phyloP scores from a whole-genome alignment of 1,140 invertebrate species.

The Bombus pascuorum region DNA sequence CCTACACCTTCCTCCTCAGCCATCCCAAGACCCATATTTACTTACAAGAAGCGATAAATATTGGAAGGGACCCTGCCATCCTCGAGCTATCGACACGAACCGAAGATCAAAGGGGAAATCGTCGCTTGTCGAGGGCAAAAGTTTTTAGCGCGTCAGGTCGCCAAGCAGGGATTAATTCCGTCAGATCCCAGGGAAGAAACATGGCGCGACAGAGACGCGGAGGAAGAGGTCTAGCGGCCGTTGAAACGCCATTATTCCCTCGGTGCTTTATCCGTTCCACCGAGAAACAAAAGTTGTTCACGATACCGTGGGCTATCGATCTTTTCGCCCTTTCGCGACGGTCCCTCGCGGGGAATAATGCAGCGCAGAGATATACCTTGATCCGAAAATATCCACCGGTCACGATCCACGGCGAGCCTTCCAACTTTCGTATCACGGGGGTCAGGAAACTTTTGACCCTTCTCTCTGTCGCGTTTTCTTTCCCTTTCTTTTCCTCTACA shows the following conservation, averaged over 20 bases:
- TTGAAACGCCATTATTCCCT: slow-evolving; percentile 64
- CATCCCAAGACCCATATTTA: not conserved
- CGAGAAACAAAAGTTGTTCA: slow-evolving; percentile 68
- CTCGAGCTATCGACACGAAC: not conserved
- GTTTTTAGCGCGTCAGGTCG: slow-evolving; percentile 35
- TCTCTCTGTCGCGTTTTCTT: not conserved
- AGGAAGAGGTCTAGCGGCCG: slow-evolving; percentile 1
- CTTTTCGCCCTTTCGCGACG: slow-evolving; percentile 71
- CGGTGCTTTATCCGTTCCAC: slow-evolving; percentile 54
- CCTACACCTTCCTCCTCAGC: no score
- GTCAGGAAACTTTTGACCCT: slow-evolving; percentile 48
- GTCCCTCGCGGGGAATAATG: slow-evolving; percentile 77
- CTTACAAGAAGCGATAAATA: not conserved
- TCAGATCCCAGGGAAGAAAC: slow-evolving; percentile 2
- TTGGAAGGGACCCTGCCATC: not conserved
- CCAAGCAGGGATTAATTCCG: slow-evolving; percentile 58
- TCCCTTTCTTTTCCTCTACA: not conserved
- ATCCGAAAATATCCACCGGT: slow-evolving; percentile 71
- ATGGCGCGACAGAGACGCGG: slow-evolving; percentile 25
- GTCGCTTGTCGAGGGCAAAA: not conserved
- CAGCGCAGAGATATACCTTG: slow-evolving; percentile 72
- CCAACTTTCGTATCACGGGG: slow-evolving; percentile 73
- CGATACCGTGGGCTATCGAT: slow-evolving; percentile 71
- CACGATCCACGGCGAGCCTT: slow-evolving; percentile 57
- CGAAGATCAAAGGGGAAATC: slow-evolving; percentile 25